Base-by-base conservation (phyloP, 2,888 invertebrate species). In the Tenthredo amoena region DNA sequence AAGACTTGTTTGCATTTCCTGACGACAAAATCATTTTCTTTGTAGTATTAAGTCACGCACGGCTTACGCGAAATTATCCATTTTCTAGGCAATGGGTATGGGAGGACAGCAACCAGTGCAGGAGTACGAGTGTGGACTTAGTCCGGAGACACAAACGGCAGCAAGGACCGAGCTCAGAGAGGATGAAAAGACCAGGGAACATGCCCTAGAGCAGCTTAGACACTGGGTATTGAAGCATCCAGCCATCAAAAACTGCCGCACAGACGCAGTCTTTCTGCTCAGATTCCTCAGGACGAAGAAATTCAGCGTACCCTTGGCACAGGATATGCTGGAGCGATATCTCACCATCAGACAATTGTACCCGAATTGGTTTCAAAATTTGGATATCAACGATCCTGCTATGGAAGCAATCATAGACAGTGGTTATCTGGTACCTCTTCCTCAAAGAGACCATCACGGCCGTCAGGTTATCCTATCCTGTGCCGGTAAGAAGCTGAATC, bases 211-310 rank as follows among this genome's bases (percentile, higher is more conserved):
- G 15, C 97, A 97, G 91, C 96, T 98, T 94, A 95, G 97, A 84
- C 96, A 97, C 88, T 98, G 98, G 96, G 97, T 98, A 87, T 94
- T 95, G 79, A 98, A 97, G 92, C 97, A 98, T 94, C 97, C 97
- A 0, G 95, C 96, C 85, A 98, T 98, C 88, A 97, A 96, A 90
- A 96, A 95, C 90, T 98, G 98, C 92, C 95, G 98, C 87, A 97
- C 97, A 87, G 98, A 98, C 92, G 94, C 97, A 0, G 95, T 96
- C 9, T 98, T 98, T 91, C 95, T 98, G 21, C 94, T 98, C 68
- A 95, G 98, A 74, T 98, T 98, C 90, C 95, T 98, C 18, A 95
- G 98, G 62, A 97, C 97, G 71, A 97, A 98, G 93, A 98, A 98
- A 92, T 98, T 97, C 94, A 97, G 97, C 55, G 96, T 98, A 31